A percentile compares a stretch with the other conserved stretches of the same genome.
These are phyloP conservation scores for Hybos culiciformis DNA, from an alignment of 2,888 invertebrate species.

Conservation along the genomic window DNA sequence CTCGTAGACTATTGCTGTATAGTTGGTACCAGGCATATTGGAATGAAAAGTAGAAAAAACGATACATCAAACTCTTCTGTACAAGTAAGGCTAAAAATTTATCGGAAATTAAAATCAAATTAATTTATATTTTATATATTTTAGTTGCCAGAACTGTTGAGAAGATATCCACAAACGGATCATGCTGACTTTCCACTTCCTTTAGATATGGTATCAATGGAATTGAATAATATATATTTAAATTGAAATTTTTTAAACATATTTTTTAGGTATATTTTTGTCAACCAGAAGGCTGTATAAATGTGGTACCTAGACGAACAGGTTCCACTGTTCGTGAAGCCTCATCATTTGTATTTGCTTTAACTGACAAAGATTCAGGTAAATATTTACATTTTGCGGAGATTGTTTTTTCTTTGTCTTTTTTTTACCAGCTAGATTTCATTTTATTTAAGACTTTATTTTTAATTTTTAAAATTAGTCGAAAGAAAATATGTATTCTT, in stretches of 20 bases:
- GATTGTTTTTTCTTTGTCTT: background rate
- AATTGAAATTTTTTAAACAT: no score
- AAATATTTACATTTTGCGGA: conserved; percentile 20
- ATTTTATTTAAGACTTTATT: no score
- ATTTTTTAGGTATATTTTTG: no score
- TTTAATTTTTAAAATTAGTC: background rate
- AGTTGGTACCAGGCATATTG: conserved; percentile 54
- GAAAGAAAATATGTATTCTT: background rate
- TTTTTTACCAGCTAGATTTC: no score
- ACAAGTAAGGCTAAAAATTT: no score
- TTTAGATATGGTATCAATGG: conserved; percentile 93
- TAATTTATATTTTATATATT: conserved; percentile 15
- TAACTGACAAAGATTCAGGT: conserved; percentile 98
- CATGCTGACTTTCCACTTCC: conserved; percentile 96
- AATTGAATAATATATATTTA: no score
- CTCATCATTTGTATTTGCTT: conserved; percentile 92
- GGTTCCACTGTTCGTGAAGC: conserved; percentile 64
- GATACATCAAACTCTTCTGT: no score
- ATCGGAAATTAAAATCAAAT: background rate
- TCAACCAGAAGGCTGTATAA: conserved; percentile 96
- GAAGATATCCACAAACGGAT: conserved; percentile 90
- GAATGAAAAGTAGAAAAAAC: no score
- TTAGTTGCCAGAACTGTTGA: conserved; percentile 83
- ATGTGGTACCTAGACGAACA: conserved; percentile 75
- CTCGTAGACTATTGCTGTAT: conserved; percentile 94